Evolutionary conservation across 2,113 vertebrate genomes (phyloP).

Genomic region (Otolemur garnettii): DNA sequence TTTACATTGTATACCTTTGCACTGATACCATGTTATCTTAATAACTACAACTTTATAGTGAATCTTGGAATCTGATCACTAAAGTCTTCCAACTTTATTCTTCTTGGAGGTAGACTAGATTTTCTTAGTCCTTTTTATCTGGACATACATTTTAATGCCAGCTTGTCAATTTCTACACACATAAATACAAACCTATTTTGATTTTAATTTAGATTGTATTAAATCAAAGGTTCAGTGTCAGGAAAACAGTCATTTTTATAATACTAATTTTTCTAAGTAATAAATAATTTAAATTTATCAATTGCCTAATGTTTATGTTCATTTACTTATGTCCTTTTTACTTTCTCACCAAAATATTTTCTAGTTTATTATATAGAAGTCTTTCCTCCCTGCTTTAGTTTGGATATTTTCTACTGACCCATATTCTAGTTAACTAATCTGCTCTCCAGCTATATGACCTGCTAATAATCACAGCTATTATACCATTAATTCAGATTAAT

Average conservation of each 20-base stretch:
- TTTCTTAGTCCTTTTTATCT: not conserved
- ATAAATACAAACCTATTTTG: not conserved
- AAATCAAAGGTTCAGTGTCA: not conserved
- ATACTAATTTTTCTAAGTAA: not conserved
- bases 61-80: not conserved
- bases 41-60: not conserved
- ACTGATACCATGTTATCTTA: not conserved
- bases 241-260: not conserved
- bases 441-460: not conserved
- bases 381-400: not conserved
- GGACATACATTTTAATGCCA: not conserved
- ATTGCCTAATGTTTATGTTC: not conserved
- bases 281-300: not conserved
- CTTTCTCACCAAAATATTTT: not conserved
- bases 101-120: not conserved
- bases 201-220: not conserved
- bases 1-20: not conserved
- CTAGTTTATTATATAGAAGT: not conserved
- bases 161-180: not conserved
- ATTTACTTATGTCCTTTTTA: slow-evolving; percentile 3
- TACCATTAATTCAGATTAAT: not conserved
- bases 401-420: not conserved
- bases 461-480: not conserved
- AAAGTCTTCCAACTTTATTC: not conserved
- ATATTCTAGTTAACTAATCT: not conserved